Evolutionary conservation across 2,113 vertebrate species (phyloP).

Genomic region (Patagioenas fasciata): DNA sequence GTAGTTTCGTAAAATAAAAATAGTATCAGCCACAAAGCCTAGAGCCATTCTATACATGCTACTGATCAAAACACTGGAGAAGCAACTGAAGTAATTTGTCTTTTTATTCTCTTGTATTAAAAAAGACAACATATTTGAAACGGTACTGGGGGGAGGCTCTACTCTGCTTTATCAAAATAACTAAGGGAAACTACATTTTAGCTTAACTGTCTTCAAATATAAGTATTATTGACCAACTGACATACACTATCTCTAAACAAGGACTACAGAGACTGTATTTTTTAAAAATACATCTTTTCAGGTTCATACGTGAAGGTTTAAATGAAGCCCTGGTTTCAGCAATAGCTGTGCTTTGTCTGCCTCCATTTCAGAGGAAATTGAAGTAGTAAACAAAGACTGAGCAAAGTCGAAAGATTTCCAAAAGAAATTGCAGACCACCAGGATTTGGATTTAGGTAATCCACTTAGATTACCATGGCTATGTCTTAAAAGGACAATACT

Average conservation of each 20-base stretch:
- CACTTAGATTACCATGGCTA: slow-evolving; percentile 79
- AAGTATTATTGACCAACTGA: not conserved
- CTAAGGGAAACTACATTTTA: not conserved
- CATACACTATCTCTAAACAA: not conserved
- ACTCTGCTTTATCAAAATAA: not conserved
- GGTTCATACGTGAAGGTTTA: not conserved
- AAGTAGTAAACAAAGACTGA: slow-evolving; percentile 67
- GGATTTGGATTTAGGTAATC: slow-evolving; percentile 83
- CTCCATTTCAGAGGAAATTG: slow-evolving; percentile 37
- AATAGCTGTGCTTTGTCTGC: slow-evolving; percentile 19
- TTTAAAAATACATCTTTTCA: not conserved
- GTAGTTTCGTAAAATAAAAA: not conserved
- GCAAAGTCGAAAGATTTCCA: slow-evolving; percentile 66
- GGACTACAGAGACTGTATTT: not conserved
- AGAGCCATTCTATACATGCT: not conserved
- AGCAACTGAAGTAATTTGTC: not conserved
- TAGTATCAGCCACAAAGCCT: not conserved
- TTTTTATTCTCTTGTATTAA: not conserved
- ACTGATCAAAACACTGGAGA: not conserved
- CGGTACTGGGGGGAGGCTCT: not conserved
- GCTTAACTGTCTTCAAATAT: not conserved
- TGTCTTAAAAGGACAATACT: slow-evolving; percentile 76
- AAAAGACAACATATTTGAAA: not conserved
- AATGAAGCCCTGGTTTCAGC: not conserved
- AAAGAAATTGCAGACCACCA: slow-evolving; percentile 77